Percentiles rank a stretch among this genome's conserved stretches.
phyloP scores from a whole-genome alignment of 1,140 invertebrate genomes.

The Eriocheir sinensis region DNA sequence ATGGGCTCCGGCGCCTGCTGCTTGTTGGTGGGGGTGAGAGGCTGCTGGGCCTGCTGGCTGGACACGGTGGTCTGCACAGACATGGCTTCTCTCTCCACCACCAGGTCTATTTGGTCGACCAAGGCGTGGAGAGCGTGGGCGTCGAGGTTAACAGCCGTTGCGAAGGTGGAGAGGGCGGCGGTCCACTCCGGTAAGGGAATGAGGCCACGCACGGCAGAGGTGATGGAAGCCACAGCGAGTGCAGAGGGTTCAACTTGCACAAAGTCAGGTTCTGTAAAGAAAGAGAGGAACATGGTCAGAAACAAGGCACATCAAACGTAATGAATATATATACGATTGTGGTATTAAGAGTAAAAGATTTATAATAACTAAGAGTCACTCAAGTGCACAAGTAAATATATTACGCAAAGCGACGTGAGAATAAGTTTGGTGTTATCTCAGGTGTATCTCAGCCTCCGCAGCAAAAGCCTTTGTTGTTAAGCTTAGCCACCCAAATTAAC shows the following conservation, averaged over 20 bases:
- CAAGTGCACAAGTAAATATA: not conserved
- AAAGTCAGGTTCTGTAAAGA: slow-evolving; percentile 68
- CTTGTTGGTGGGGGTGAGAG: slow-evolving; percentile 61
- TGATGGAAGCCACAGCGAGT: slow-evolving; percentile 64
- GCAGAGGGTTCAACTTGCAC: slow-evolving; percentile 66
- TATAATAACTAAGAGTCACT: not conserved
- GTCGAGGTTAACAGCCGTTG: slow-evolving; percentile 62
- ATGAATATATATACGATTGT: not conserved
- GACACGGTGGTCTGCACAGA: slow-evolving; percentile 27
- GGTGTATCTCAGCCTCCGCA: too few relatives aligned
- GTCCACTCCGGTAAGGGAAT: slow-evolving; percentile 40
- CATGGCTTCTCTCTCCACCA: slow-evolving; percentile 56
- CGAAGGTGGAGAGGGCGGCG: slow-evolving; percentile 51
- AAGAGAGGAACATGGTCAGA: not conserved
- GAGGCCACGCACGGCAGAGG: slow-evolving; percentile 53
- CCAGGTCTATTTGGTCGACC: slow-evolving; percentile 62
- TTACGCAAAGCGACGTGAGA: not conserved
- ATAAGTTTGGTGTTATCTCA: too few relatives aligned
- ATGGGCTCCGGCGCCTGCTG: slow-evolving; percentile 58
- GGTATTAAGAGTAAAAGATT: too few relatives aligned
- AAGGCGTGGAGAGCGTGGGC: slow-evolving; percentile 51
- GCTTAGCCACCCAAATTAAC: too few relatives aligned
- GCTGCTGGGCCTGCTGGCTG: slow-evolving; percentile 49
- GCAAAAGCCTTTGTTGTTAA: too few relatives aligned
- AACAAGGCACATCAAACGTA: not conserved